Conservation (phyloP, 2,113 vertebrate species). For the Theristicus caerulescens region DNA sequence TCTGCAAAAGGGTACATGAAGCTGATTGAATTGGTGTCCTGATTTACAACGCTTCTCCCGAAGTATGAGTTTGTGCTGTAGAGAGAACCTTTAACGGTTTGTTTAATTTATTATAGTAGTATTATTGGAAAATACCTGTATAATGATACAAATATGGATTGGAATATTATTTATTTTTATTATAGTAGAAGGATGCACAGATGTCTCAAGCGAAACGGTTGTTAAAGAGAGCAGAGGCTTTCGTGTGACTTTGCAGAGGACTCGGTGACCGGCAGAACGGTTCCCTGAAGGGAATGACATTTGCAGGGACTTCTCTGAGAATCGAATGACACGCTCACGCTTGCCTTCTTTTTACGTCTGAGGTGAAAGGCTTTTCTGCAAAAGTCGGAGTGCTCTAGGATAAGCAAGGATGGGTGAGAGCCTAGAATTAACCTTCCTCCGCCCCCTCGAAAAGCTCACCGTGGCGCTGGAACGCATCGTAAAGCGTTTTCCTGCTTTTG, state of each 20-base stretch:
- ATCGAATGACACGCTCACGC: rapidly evolving
- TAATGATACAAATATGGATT: not conserved
- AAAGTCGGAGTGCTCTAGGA: too few relatives aligned
- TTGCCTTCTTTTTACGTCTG: not conserved
- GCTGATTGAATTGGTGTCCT: not conserved
- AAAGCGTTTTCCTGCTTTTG: not conserved
- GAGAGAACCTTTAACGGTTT: not conserved
- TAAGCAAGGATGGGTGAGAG: not conserved
- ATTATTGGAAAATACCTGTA: not conserved
- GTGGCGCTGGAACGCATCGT: rapidly evolving
- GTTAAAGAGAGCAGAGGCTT: not conserved
- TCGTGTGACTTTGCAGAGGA: not conserved
- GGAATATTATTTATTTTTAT: not conserved
- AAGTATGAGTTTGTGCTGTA: not conserved
- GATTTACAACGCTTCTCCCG: rapidly evolving
- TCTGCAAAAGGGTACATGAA: rapidly evolving
- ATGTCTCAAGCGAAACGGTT: too few relatives aligned
- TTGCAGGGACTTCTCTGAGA: not conserved
- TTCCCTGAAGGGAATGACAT: not conserved
- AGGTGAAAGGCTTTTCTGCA: not conserved
- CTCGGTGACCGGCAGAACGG: not conserved
- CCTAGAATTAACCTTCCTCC: not conserved
- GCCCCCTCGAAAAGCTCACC: not conserved
- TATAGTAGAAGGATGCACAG: rapidly evolving
- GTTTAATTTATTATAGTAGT: rapidly evolving